phyloP scores from a whole-genome alignment of 2,113 vertebrate species.

The Vicugna pacos region DNA sequence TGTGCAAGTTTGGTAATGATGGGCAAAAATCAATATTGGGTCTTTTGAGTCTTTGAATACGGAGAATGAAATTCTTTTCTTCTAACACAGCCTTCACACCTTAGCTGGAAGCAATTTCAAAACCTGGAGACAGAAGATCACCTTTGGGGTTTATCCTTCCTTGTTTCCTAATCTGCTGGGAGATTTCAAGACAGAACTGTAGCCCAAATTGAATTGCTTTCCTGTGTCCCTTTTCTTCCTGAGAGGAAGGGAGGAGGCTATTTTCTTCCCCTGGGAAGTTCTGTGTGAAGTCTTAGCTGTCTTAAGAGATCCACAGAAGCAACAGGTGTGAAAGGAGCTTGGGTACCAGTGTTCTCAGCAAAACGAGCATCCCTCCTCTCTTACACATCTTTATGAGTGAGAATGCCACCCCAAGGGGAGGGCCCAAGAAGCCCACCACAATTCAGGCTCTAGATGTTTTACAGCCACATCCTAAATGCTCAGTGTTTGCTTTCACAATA shows the following conservation, averaged over 20 bases:
- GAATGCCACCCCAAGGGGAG: neutral
- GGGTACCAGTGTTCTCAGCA: neutral
- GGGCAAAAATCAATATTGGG: slow-evolving; percentile 79
- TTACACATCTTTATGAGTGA: neutral
- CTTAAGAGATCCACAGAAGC: neutral
- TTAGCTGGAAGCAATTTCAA: slow-evolving; percentile 75
- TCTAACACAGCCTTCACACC: neutral
- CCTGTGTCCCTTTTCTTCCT: neutral
- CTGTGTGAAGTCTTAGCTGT: neutral
- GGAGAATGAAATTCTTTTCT: slow-evolving; percentile 68
- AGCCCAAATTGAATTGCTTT: neutral
- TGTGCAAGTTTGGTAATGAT: slow-evolving; percentile 71
- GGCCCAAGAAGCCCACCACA: neutral
- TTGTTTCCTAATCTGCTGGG: neutral
- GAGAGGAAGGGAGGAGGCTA: fast-evolving
- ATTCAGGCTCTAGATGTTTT: neutral
- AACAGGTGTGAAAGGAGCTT: neutral
- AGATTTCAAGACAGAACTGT: neutral
- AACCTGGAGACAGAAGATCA: slow-evolving; percentile 29
- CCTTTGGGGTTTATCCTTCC: slow-evolving; percentile 42
- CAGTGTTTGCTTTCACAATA: neutral
- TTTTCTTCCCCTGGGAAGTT: neutral
- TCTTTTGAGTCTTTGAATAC: slow-evolving; percentile 84
- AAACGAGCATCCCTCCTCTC: neutral
- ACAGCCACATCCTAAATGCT: neutral